Evolutionary conservation across 2,888 invertebrate species (phyloP).

Genomic region (Epirrhoe alternata): DNA sequence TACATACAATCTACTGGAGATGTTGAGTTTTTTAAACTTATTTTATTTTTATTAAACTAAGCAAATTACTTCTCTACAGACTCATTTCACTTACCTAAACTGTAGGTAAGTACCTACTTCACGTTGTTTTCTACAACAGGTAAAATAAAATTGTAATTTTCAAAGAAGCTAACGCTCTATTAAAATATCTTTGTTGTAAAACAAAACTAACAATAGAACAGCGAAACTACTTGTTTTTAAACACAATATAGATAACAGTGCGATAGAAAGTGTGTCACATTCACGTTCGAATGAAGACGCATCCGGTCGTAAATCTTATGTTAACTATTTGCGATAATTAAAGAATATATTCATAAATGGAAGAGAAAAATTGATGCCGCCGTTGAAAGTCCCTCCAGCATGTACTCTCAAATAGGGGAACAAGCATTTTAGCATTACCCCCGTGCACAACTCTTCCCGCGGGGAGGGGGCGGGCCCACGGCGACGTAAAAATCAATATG

Average conservation of each 20-base stretch:
- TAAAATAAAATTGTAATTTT: constrained; percentile 29
- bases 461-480: constrained; percentile 82
- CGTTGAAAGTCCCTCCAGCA: constrained; percentile 79
- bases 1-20: too few relatives aligned
- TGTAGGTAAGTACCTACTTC: background rate
- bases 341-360: constrained; percentile 59
- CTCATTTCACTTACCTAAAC: background rate
- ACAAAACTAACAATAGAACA: constrained; percentile 61
- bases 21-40: too few relatives aligned
- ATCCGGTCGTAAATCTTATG: constrained; percentile 80
- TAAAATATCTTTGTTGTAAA: constrained; percentile 62
- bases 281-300: constrained; percentile 78
- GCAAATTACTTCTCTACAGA: background rate
- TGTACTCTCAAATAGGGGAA: constrained; percentile 86
- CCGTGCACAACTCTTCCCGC: constrained; percentile 85
- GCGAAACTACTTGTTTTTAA: constrained; percentile 69
- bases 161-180: constrained; percentile 38
- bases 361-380: constrained; percentile 59
- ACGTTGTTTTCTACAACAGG: constrained; percentile 7
- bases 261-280: constrained; percentile 81
- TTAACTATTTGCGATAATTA: constrained; percentile 72
- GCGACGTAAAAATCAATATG: constrained; percentile 87
- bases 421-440: constrained; percentile 86
- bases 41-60: too few relatives aligned
- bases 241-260: constrained; percentile 73